Conservation (phyloP, 1,140 invertebrate species). For the Euura saliciscinereae region DNA sequence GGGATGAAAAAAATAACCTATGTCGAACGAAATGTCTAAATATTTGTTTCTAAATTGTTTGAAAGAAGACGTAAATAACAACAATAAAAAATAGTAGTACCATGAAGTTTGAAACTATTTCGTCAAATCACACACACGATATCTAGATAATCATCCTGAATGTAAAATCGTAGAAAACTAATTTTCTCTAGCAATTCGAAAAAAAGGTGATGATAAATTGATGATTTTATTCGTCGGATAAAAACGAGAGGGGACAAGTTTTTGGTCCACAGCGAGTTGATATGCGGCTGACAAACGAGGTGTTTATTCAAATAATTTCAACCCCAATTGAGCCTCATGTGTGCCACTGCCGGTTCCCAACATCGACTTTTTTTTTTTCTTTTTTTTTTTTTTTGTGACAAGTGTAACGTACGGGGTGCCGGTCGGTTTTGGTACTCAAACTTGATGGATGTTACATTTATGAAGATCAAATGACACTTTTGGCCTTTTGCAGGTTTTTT, state of each 20-base stretch:
- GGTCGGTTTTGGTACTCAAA: neutral
- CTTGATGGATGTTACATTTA: slow-evolving; percentile 4
- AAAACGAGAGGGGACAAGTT: slow-evolving; percentile 8
- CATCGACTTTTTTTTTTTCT: slow-evolving; percentile 27
- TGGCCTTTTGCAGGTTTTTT: neutral
- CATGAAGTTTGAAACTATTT: too few species aligned
- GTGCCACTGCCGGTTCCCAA: slow-evolving; percentile 13
- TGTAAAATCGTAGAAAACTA: too few species aligned
- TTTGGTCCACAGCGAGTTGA: slow-evolving; percentile 29
- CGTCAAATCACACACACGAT: too few species aligned
- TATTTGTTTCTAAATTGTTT: too few species aligned
- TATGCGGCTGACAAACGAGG: slow-evolving; percentile 53
- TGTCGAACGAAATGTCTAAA: too few species aligned
- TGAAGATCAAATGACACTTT: neutral
- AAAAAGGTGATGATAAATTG: too few species aligned
- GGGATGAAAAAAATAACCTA: too few species aligned
- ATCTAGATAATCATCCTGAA: too few species aligned
- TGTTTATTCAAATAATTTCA: slow-evolving; percentile 57
- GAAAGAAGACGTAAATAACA: too few species aligned
- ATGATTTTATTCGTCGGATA: neutral
- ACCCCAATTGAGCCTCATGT: slow-evolving; percentile 46
- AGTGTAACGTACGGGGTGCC: slow-evolving; percentile 41
- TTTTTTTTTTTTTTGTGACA: slow-evolving; percentile 42
- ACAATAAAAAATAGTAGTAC: too few species aligned
- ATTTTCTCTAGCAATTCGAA: too few species aligned